Evolutionary conservation across 2,113 vertebrate genomes (phyloP), one percentile per base, ranked within the genome.

Genomic region (Monopterus albus): DNA sequence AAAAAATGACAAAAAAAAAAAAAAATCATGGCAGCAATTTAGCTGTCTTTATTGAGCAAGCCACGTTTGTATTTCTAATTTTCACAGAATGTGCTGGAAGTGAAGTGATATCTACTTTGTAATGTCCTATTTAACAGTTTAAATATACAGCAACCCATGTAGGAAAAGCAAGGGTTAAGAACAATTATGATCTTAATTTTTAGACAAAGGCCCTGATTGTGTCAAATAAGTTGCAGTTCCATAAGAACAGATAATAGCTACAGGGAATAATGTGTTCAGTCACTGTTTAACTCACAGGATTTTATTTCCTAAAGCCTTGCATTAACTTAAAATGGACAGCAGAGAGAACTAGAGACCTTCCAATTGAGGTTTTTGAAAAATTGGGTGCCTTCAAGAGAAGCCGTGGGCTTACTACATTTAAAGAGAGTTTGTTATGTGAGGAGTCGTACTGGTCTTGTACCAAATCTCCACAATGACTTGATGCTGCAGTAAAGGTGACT

Each of bases 321-420:
- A 90, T 65, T 85, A 53, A 45, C 63, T 35, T 26, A 0, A 65
- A 7, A 12, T 14, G 1, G 35, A 28, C 90, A 80, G 65, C 43
- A 87, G 87, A 75, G 78, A 17, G 60, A n/a, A 52, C 31, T 14
- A 82, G 64, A 83, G 50, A 33, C 55, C 26, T 59, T 50, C 7
- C 10, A 43, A 1, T 59, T 11, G 20, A 18, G 14, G 18, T 20
- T 56, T 35, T 18, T 72, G 8, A 46, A 50, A n/a, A 47, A 2
- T 2, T 4, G 9, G 0, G 12, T 0, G 0, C 14, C 20, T n/a
- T 2, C 0, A 15, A 9, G 8, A 28, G 12, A 75, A 42, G 47
- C 26, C n/a, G 6, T 12, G 29, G 6, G 23, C 9, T 11, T 23
- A 5, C 2, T 33, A 13, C 0, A 29, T 4, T 60, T 35, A 33